Evolutionary conservation across 1,140 invertebrate species (phyloP).

Genomic region (Conopomorpha cramerella): DNA sequence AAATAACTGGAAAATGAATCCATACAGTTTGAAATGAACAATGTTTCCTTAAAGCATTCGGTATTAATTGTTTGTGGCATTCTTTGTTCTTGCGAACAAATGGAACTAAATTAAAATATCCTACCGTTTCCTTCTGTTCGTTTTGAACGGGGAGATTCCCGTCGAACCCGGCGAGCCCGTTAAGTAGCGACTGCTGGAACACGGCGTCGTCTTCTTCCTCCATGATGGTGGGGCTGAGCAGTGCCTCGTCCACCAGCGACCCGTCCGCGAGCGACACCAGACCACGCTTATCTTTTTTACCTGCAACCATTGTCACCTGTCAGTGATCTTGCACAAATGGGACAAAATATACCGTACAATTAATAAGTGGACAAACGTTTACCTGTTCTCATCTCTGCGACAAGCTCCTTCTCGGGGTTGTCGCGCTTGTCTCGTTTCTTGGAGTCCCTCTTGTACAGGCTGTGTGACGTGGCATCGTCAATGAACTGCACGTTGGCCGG

Average conservation of each 20-base stretch:
- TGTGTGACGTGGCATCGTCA: conserved; percentile 55
- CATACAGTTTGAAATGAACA: too few relatives aligned
- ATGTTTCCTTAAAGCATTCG: too few relatives aligned
- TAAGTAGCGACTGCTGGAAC: conserved; percentile 57
- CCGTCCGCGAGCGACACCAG: conserved; percentile 67
- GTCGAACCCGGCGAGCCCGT: conserved; percentile 71
- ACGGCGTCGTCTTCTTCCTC: conserved; percentile 26
- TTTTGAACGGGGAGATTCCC: conserved; percentile 61
- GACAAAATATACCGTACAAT: conserved; percentile 1
- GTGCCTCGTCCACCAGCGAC: conserved; percentile 67
- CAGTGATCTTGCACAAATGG: conserved; percentile 1
- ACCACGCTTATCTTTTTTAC: conserved; percentile 66
- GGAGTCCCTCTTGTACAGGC: conserved; percentile 61
- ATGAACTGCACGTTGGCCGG: conserved; percentile 65
- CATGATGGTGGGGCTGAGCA: conserved; percentile 33
- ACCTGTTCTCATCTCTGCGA: conserved; percentile 19
- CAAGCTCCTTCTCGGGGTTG: conserved; percentile 48
- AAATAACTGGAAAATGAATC: too few relatives aligned
- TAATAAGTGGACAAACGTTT: conserved; percentile 6
- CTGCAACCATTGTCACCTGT: conserved; percentile 17
- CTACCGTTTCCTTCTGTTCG: conserved; percentile 56
- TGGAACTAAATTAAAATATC: too few relatives aligned
- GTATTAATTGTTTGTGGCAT: too few relatives aligned
- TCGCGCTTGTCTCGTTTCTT: conserved; percentile 54
- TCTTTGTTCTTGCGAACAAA: too few relatives aligned